These are phyloP conservation scores for Pseudomyrmex sp. DNA, from an alignment of 1,140 invertebrate genomes.

Conservation along the genomic window DNA sequence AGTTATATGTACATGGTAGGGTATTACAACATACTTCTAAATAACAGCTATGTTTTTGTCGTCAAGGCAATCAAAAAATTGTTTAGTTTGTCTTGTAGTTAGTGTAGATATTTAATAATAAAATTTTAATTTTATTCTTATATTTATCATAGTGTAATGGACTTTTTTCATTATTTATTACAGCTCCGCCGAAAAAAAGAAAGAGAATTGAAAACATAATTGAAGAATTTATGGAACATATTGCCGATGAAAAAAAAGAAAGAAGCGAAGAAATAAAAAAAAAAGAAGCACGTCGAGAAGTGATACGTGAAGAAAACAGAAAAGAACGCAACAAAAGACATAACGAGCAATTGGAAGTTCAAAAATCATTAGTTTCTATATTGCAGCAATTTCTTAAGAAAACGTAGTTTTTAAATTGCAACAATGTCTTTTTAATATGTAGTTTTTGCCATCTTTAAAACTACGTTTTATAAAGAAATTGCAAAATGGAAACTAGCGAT, in stretches of 20 bases:
- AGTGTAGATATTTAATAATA: background rate
- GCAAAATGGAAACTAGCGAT: no score
- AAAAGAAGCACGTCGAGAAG: background rate
- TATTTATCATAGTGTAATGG: background rate
- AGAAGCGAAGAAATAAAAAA: background rate
- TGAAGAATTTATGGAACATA: background rate
- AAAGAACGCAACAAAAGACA: background rate
- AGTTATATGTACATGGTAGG: background rate
- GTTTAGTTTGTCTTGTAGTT: background rate
- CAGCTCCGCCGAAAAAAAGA: slow-evolving; percentile 1
- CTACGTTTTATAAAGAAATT: no score
- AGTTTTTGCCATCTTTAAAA: no score
- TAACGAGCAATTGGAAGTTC: background rate
- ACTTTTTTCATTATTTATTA: slow-evolving; percentile 1
- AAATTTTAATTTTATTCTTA: background rate
- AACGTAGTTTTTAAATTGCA: background rate
- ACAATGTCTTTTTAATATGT: no score
- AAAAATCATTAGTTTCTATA: slow-evolving; percentile 5
- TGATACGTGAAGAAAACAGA: background rate
- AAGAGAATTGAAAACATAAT: slow-evolving; percentile 5
- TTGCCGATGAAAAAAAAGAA: background rate
- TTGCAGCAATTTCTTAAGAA: background rate
- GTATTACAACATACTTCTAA: background rate
- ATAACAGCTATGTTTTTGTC: background rate
- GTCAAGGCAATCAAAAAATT: background rate